Percentiles rank a stretch among this genome's conserved stretches.
phyloP scores from a whole-genome alignment of 2,797 vertebrate species.

The Falco biarmicus region DNA sequence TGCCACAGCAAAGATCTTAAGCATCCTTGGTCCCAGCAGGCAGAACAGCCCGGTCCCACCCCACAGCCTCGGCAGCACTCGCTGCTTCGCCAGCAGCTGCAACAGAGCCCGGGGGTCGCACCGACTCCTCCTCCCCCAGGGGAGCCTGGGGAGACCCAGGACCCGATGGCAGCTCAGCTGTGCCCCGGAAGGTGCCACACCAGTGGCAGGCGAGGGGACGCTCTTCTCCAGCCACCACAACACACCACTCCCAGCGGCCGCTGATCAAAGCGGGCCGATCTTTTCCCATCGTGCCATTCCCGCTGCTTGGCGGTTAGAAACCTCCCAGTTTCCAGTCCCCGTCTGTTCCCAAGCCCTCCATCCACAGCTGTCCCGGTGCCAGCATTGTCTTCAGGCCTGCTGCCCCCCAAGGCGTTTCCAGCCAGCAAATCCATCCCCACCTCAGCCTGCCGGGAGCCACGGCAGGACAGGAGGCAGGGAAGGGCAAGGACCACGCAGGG shows the following conservation, averaged over 20 bases:
- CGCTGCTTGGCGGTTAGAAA: neutral
- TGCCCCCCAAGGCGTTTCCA: neutral
- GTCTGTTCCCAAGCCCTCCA: constrained; percentile 39
- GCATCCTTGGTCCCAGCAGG: neutral
- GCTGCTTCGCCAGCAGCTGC: fast-evolving
- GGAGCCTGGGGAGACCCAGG: neutral
- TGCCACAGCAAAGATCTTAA: neutral
- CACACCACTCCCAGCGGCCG: neutral
- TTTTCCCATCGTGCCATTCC: neutral
- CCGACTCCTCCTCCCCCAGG: neutral
- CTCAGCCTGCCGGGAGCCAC: neutral
- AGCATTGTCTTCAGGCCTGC: constrained; percentile 49
- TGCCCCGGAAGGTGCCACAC: neutral
- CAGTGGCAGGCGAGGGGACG: neutral
- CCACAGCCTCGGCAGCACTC: neutral
- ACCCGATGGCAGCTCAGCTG: fast-evolving
- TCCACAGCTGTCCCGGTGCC: constrained; percentile 22
- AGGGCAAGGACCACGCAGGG: neutral
- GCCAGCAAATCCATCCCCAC: neutral
- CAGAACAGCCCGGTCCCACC: neutral
- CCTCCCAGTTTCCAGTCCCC: constrained; percentile 11
- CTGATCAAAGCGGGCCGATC: neutral
- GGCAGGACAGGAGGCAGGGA: neutral
- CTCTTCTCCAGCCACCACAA: neutral
- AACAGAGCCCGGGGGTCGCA: neutral